phyloP scores from a whole-genome alignment of 2,113 vertebrate species.

The Channa argus region DNA sequence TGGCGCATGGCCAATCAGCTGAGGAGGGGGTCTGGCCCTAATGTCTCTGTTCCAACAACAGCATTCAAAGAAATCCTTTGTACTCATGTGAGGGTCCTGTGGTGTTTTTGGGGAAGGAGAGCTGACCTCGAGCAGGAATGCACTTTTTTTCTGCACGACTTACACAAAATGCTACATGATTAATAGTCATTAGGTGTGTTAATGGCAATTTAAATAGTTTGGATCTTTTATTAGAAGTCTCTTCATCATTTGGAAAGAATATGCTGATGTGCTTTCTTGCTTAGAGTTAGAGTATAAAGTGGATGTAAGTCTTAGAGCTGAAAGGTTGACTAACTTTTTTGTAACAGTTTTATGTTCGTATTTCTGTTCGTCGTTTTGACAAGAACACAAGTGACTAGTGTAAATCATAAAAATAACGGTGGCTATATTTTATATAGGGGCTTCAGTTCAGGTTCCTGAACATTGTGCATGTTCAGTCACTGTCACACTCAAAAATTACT shows the following conservation, averaged over 20 bases:
- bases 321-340: neutral
- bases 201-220: neutral
- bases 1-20: slow-evolving; percentile 20
- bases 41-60: slow-evolving; percentile 21
- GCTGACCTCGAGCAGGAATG: slow-evolving; percentile 1
- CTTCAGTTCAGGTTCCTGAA: neutral
- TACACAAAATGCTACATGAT: slow-evolving; percentile 4
- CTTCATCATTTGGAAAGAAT: too few species aligned
- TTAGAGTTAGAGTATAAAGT: too few species aligned
- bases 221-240: neutral
- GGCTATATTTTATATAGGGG: neutral
- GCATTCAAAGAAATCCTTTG: slow-evolving; percentile 44
- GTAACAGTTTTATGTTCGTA: too few species aligned
- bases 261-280: too few species aligned
- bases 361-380: neutral
- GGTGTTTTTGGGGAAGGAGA: slow-evolving; percentile 22
- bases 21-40: neutral
- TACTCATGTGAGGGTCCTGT: slow-evolving; percentile 37
- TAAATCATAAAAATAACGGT: neutral
- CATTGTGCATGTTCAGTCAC: too few species aligned
- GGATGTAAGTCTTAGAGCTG: neutral
- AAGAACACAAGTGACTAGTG: too few species aligned
- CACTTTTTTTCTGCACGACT: neutral
- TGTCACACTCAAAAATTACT: too few species aligned
- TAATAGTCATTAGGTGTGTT: neutral